phyloP scores from a whole-genome alignment of 2,797 vertebrate genomes.

The Danio jaintianensis region DNA sequence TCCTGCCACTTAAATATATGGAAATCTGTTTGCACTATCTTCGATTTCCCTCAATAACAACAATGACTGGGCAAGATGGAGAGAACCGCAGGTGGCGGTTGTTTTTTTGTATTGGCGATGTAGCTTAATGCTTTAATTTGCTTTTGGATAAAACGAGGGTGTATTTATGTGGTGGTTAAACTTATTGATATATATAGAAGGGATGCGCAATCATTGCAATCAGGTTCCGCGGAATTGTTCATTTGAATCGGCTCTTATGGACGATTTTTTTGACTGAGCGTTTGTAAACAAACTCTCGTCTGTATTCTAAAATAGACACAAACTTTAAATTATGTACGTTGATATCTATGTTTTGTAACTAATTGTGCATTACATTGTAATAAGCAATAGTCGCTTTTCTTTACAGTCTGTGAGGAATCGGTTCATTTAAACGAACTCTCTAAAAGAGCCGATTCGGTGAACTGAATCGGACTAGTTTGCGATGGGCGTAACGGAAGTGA shows the following conservation, averaged over 20 bases:
- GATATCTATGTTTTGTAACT: background rate
- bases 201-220: background rate
- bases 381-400: no score
- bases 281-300: background rate
- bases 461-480: constrained; percentile 12
- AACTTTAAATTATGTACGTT: no score
- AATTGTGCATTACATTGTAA: background rate
- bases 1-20: background rate
- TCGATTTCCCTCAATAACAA: constrained; percentile 8
- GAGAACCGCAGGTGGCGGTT: constrained; percentile 2
- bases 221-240: constrained; percentile 1
- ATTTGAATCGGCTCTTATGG: background rate
- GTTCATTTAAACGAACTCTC: background rate
- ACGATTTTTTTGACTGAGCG: background rate
- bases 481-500: constrained; percentile 50
- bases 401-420: background rate
- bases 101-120: background rate
- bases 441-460: background rate
- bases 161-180: background rate
- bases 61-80: constrained; percentile 46
- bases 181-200: background rate
- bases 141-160: background rate
- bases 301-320: background rate
- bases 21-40: background rate
- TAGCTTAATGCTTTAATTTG: background rate